Evolutionary conservation across 2,888 invertebrate genomes (phyloP).

Genomic region (Seira ritae): DNA sequence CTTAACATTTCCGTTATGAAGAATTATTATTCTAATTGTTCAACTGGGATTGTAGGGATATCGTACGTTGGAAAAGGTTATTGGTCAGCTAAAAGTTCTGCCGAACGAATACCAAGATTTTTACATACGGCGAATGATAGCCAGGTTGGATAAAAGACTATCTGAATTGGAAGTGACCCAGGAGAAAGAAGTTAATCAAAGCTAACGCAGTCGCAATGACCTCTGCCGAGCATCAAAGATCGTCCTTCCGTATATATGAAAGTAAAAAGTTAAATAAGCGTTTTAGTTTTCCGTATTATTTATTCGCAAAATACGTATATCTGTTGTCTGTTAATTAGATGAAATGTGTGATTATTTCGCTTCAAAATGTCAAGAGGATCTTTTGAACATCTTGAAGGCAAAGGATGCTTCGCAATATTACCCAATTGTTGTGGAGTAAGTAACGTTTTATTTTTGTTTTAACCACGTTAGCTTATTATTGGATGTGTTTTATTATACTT

Average conservation of each 20-base stretch:
- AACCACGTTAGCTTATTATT: too few species aligned
- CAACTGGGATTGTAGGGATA: slow-evolving; percentile 74
- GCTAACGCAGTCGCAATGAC: neutral
- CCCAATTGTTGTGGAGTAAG: too few species aligned
- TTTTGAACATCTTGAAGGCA: slow-evolving; percentile 80
- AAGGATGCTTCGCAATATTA: too few species aligned
- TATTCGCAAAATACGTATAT: too few species aligned
- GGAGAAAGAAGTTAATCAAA: neutral
- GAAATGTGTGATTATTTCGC: slow-evolving; percentile 79
- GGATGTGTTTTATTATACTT: too few species aligned
- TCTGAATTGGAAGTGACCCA: slow-evolving; percentile 17
- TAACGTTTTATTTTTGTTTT: too few species aligned
- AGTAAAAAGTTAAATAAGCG: slow-evolving; percentile 13
- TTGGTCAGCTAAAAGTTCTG: slow-evolving; percentile 76
- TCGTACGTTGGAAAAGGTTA: slow-evolving; percentile 76
- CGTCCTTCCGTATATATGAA: slow-evolving; percentile 41
- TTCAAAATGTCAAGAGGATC: slow-evolving; percentile 80
- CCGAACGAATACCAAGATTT: slow-evolving; percentile 77
- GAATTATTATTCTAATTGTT: neutral
- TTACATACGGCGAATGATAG: slow-evolving; percentile 76
- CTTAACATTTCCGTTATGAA: too few species aligned
- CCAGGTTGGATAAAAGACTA: slow-evolving; percentile 61
- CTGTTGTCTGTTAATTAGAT: too few species aligned
- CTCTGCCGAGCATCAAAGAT: too few species aligned
- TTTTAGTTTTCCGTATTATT: slow-evolving; percentile 17